A percentile compares a stretch with the other conserved stretches of the same genome.
These are phyloP conservation scores for Agrochola litura DNA, from an alignment of 2,888 invertebrate genomes.

Conservation along the genomic window DNA sequence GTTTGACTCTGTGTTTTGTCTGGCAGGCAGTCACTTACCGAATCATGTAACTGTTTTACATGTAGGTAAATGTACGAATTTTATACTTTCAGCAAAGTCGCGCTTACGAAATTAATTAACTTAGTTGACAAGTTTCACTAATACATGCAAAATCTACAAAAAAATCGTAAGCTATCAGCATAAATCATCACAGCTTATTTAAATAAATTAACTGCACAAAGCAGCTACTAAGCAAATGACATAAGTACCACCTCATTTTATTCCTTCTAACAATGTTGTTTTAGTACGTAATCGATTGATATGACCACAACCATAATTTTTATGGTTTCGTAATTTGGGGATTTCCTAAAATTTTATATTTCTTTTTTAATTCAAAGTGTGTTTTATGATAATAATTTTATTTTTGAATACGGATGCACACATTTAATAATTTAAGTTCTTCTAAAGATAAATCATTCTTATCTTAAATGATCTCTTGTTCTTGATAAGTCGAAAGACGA, in stretches of 20 bases:
- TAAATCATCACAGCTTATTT: conserved; percentile 33
- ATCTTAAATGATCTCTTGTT: conserved; percentile 36
- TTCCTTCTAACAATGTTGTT: conserved; percentile 46
- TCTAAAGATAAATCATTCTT: conserved; percentile 31
- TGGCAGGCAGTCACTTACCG: background rate
- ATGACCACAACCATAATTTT: conserved; percentile 58
- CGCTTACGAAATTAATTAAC: background rate
- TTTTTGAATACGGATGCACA: background rate
- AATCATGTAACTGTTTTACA: background rate
- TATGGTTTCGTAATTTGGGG: conserved; percentile 58
- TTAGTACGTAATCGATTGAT: conserved; percentile 46
- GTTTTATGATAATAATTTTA: conserved; percentile 1
- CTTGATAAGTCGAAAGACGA: conserved; percentile 29
- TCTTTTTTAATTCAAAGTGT: conserved; percentile 9
- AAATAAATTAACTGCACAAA: conserved; percentile 41
- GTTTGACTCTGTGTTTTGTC: background rate
- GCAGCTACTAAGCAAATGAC: conserved; percentile 32
- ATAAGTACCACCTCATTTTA: conserved; percentile 32
- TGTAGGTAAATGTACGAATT: background rate
- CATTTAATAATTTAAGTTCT: conserved; percentile 11
- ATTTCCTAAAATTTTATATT: conserved; percentile 54
- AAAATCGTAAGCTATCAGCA: conserved; percentile 5
- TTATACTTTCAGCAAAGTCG: background rate
- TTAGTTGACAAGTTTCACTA: background rate
- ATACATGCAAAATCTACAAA: background rate